Evolutionary conservation across 2,888 invertebrate species (phyloP), one percentile per base, ranked within the genome.

Genomic region (Poecilobothrus nobilitatus): DNA sequence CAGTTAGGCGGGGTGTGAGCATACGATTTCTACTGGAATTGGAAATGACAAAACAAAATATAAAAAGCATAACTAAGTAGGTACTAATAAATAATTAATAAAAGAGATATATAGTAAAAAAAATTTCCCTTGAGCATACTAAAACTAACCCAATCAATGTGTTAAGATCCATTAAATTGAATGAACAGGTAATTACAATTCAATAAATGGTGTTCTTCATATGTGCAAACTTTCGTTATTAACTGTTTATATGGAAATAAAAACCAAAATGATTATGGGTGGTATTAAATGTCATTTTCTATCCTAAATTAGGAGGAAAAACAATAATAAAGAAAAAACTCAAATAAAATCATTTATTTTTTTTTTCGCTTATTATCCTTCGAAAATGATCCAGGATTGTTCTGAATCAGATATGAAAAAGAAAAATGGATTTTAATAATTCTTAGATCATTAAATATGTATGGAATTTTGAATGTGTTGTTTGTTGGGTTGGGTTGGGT

Each of bases 221-320:
- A n/a, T n/a, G n/a, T n/a, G n/a, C n/a, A n/a, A 53, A 53, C 6
- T 53, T 53, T 53, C 18, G 15, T 6, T 15, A 2, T 15, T 53
- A 12, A 8, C 12, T 37, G 18, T 6, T 53, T 53, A 15, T 1
- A 53, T 53, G 18, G 18, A 53, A 12, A 37, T 37, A 27, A 27
- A 27, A 41, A n/a, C n/a, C 7, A 41, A 41, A 41, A 12, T 41
- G 15, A 41, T 41, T 41, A 37, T n/a, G 15, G 53, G 15, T 53
- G 53, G 53, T 53, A 53, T 53, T 53, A 53, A 53, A 53, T 53
- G 53, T 53, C 53, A 18, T 53, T 53, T 53, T 53, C 15, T 53
- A 53, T 41, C 9, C 53, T n/a, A 53, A 53, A 18, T 53, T 53
- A 53, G n/a, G 53, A 53, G 12, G 15, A n/a, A 53, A 53, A 53